Percentiles rank a stretch among this genome's conserved stretches.
phyloP scores from a whole-genome alignment of 1,140 invertebrate species.

The Sweltsa coloradensis region DNA sequence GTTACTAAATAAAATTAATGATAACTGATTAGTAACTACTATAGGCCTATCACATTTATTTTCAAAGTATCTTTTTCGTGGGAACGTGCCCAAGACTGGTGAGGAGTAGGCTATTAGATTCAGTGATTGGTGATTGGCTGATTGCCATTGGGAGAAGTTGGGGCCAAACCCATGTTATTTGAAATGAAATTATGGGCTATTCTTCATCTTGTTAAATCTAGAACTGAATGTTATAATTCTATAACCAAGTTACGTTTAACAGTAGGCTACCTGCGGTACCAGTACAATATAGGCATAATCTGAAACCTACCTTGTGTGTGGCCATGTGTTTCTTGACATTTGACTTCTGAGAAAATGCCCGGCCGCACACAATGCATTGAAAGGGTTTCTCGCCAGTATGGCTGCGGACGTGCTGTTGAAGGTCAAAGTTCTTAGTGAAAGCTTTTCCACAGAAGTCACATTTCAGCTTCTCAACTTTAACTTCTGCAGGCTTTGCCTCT shows the following conservation, averaged over 20 bases:
- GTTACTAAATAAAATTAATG: too few species aligned
- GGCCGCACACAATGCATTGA: constrained; percentile 47
- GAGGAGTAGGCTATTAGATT: background rate
- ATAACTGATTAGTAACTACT: too few species aligned
- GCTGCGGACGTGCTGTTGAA: constrained; percentile 38
- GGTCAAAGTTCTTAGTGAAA: constrained; percentile 39
- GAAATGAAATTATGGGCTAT: background rate
- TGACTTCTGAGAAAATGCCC: constrained; percentile 47
- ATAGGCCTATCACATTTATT: too few species aligned
- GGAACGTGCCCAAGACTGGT: too few species aligned
- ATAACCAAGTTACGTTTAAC: background rate
- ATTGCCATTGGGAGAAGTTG: background rate
- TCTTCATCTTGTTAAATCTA: background rate
- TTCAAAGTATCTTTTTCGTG: background rate
- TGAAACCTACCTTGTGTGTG: constrained; percentile 47
- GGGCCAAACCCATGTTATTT: background rate
- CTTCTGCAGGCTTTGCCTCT: too few species aligned
- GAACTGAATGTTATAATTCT: background rate
- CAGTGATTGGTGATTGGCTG: background rate
- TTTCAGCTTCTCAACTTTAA: too few species aligned
- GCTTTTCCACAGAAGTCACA: constrained; percentile 37
- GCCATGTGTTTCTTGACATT: constrained; percentile 56
- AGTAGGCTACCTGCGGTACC: constrained; percentile 28
- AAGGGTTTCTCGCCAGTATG: constrained; percentile 51
- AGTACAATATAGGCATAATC: constrained; percentile 31